Evolutionary conservation across 2,888 invertebrate genomes (phyloP).

Genomic region (Pristionchus maxplancki): DNA sequence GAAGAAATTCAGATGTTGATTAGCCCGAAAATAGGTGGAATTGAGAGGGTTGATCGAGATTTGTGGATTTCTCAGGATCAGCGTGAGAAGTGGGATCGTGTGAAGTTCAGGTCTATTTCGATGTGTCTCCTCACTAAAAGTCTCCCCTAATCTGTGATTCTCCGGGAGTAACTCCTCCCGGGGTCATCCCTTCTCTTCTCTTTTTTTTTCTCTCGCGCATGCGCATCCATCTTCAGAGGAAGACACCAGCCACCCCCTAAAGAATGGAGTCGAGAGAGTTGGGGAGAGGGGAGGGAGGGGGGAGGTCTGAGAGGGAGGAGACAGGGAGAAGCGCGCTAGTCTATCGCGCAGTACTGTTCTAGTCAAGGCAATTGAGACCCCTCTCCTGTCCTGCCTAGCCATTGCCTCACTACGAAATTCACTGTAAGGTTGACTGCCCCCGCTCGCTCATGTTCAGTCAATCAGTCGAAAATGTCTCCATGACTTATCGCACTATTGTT

Average conservation of each 20-base stretch:
- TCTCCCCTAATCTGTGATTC: neutral
- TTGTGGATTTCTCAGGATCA: no score
- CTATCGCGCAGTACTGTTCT: neutral
- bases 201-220: constrained; percentile 17
- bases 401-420: no score
- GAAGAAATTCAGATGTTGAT: neutral
- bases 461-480: no score
- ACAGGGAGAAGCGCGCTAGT: neutral
- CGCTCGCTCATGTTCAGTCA: no score
- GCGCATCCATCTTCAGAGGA: constrained; percentile 26
- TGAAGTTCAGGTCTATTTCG: no score
- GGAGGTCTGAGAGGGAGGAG: constrained; percentile 27
- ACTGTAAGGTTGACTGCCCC: no score
- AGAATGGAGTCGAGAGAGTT: constrained; percentile 31
- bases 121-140: no score
- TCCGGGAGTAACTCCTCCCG: neutral
- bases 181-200: constrained; percentile 1
- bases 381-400: no score
- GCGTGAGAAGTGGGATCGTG: no score
- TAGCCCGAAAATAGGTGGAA: no score
- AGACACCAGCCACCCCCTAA: constrained; percentile 26
- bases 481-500: no score
- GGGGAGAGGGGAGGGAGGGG: constrained; percentile 6
- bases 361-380: neutral
- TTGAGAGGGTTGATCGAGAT: no score